A percentile compares a stretch with the other conserved stretches of the same genome.
These are phyloP conservation scores for Nylanderia fulva DNA, from an alignment of 1,140 invertebrate genomes.

Conservation along the genomic window DNA sequence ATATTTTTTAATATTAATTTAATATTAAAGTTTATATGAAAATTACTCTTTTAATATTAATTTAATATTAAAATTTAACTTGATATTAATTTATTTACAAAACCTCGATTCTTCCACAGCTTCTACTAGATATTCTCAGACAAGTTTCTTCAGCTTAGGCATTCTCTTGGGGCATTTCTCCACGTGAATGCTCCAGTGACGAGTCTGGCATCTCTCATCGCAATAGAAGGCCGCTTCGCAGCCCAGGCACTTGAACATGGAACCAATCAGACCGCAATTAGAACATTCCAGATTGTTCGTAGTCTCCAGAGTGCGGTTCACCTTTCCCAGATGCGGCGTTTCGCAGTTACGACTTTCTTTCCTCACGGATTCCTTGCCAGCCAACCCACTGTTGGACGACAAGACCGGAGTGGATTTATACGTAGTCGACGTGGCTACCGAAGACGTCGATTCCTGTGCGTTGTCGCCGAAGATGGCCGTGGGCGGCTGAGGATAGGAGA, in stretches of 20 bases:
- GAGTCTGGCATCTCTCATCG: slow-evolving; percentile 79
- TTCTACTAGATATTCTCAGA: slow-evolving; percentile 29
- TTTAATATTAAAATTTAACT: no score
- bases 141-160: slow-evolving; percentile 82
- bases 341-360: slow-evolving; percentile 71
- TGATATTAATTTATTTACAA: neutral
- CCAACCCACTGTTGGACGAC: neutral
- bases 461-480: slow-evolving; percentile 1
- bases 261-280: slow-evolving; percentile 74
- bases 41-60: neutral
- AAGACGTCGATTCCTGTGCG: slow-evolving; percentile 6
- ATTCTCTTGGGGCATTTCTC: slow-evolving; percentile 81
- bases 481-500: slow-evolving; percentile 35
- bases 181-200: slow-evolving; percentile 81
- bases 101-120: neutral
- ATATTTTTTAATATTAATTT: neutral
- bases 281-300: slow-evolving; percentile 70
- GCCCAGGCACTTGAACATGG: slow-evolving; percentile 81
- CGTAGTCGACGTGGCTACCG: neutral
- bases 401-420: slow-evolving; percentile 13
- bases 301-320: slow-evolving; percentile 69
- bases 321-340: slow-evolving; percentile 79
- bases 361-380: neutral
- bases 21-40: no score
- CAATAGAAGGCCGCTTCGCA: slow-evolving; percentile 82